Conservation (phyloP, 2,888 invertebrate genomes). For the Nomada fabriciana region DNA sequence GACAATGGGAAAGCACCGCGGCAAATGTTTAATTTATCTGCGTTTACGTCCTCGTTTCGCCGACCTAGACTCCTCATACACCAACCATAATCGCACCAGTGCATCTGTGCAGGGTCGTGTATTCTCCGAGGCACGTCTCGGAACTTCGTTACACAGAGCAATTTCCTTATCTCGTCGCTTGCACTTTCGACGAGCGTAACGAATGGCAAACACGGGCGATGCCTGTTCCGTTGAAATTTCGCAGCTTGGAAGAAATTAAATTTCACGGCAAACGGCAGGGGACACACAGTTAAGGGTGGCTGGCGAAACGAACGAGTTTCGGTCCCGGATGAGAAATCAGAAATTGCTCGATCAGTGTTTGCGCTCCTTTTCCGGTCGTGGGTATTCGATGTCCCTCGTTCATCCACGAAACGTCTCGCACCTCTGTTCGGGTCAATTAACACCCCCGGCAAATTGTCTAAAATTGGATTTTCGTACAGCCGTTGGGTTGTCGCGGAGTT, state of each 20-base stretch:
- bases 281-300: neutral
- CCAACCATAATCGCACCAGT: slow-evolving; percentile 19
- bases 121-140: slow-evolving; percentile 8
- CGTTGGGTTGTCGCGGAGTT: neutral
- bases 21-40: slow-evolving; percentile 23
- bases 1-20: neutral
- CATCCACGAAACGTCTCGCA: slow-evolving; percentile 22
- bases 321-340: slow-evolving; percentile 51
- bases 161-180: slow-evolving; percentile 50
- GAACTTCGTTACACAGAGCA: slow-evolving; percentile 48
- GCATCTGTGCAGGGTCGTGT: slow-evolving; percentile 12
- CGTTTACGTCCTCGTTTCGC: neutral
- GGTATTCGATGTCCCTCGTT: slow-evolving; percentile 19
- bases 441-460: slow-evolving; percentile 71
- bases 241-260: slow-evolving; percentile 57
- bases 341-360: slow-evolving; percentile 73
- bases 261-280: slow-evolving; percentile 17
- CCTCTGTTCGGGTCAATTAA: slow-evolving; percentile 71
- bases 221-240: slow-evolving; percentile 27
- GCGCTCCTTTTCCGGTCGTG: slow-evolving; percentile 66
- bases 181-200: slow-evolving; percentile 45
- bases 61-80: neutral
- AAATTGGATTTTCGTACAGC: slow-evolving; percentile 73
- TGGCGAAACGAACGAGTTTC: neutral
- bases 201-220: slow-evolving; percentile 44